Evolutionary conservation across 2,113 vertebrate species (phyloP).

Genomic region (Progne subis): DNA sequence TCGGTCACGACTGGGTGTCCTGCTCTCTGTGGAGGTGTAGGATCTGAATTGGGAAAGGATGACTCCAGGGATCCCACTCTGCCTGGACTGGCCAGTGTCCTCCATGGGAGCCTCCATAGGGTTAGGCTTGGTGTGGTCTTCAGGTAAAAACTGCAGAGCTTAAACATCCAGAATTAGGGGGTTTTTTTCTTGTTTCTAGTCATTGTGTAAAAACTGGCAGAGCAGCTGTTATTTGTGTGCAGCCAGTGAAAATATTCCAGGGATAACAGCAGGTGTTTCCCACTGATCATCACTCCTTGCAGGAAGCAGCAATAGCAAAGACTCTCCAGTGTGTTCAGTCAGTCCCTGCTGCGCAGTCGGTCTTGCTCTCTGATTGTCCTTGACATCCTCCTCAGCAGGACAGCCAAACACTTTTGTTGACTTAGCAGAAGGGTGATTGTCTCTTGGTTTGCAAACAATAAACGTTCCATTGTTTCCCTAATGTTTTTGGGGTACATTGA

Average conservation of each 20-base stretch:
- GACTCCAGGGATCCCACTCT: background rate
- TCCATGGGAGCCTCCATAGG: rapidly evolving
- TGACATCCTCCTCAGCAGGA: background rate
- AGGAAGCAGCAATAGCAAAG: background rate
- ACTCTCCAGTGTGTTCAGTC: background rate
- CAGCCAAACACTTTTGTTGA: background rate
- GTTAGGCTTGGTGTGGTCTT: background rate
- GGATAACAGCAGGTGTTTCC: background rate
- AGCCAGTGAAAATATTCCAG: background rate
- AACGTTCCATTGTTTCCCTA: background rate
- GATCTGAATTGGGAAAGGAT: background rate
- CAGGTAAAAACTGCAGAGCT: background rate
- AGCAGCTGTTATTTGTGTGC: background rate
- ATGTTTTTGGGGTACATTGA: background rate
- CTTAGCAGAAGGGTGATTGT: background rate
- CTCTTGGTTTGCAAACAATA: background rate
- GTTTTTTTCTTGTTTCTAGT: background rate
- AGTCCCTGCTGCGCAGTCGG: background rate
- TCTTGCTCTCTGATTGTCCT: background rate
- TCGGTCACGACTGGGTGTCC: background rate
- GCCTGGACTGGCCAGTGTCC: no score
- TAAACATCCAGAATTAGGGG: background rate
- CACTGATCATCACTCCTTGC: background rate
- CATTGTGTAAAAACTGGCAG: background rate
- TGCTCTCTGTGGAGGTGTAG: background rate